Percentiles rank a stretch among this genome's conserved stretches.
Evolutionary conservation across 2,797 vertebrate species (phyloP).

Genomic region (Chelidonichthys spinosus): DNA sequence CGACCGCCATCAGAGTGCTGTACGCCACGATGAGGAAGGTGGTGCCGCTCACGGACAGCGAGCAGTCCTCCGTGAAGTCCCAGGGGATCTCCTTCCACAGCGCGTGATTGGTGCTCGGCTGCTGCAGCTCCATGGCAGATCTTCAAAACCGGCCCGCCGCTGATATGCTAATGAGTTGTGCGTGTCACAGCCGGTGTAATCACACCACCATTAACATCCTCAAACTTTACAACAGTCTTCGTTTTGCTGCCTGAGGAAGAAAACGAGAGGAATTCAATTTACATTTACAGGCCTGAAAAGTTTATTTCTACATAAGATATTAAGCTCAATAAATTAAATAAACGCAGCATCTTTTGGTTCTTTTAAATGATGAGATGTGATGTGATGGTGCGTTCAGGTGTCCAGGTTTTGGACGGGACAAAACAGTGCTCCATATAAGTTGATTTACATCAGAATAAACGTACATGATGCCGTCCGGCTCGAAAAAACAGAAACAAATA

Average conservation of each 20-base stretch:
- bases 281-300: background rate
- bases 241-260: slow-evolving; percentile 49
- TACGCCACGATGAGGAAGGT: slow-evolving; percentile 89
- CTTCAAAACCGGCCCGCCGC: slow-evolving; percentile 28
- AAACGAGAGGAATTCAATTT: background rate
- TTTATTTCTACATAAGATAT: background rate
- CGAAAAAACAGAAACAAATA: too few species aligned
- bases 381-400: slow-evolving; percentile 3
- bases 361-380: slow-evolving; percentile 14
- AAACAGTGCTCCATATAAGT: too few species aligned
- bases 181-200: slow-evolving; percentile 47
- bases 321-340: too few species aligned
- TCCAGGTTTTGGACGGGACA: slow-evolving; percentile 8
- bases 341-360: background rate
- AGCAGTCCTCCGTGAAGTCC: slow-evolving; percentile 74
- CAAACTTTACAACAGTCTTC: slow-evolving; percentile 31
- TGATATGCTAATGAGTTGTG: slow-evolving; percentile 30
- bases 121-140: slow-evolving; percentile 76
- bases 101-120: slow-evolving; percentile 71
- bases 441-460: too few species aligned
- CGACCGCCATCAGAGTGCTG: slow-evolving; percentile 85
- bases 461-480: too few species aligned
- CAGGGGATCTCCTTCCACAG: slow-evolving; percentile 67
- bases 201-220: slow-evolving; percentile 55
- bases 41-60: slow-evolving; percentile 81